Base-by-base conservation (phyloP, 1,140 invertebrate species). In the Drosophila kepulauana region DNA sequence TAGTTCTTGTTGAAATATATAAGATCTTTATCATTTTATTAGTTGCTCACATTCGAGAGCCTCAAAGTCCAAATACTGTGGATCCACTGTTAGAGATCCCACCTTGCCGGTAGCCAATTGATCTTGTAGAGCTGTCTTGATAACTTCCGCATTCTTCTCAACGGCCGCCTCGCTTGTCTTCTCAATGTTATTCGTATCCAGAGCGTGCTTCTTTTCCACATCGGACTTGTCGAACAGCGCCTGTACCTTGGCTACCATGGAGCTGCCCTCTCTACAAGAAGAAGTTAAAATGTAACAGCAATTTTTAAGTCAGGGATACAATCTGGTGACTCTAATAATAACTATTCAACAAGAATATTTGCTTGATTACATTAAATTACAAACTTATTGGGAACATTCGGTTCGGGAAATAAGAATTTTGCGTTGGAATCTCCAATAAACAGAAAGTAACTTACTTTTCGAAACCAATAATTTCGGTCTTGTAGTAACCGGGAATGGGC, bases 41-140 rank as follows among this genome's bases (percentile, higher is more conserved):
- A 0, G 5, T 13, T 13, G 65, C 88, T 94, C 82, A 96, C 95
- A 93, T 78, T 94, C 94, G 58, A 94, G 93, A 2, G 95, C 94
- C 86, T 95, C 94, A 79, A 97, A 94, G 15, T 95, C 94, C 52
- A 96, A 92, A 90, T 95, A 97, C 64, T 95, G 94, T 0, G 96
- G 96, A 93, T 98, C 97, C 0, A 98, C 95, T 7, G 94, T 95
- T 1, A 98, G 92, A 30, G 95, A 95, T 0, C 97, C 97, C 13
- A 97, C 95, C 81, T 93, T 94, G 15, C 97, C 97, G 2, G 91
- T 94, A 4, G 94, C 92, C 10, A 98, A 93, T 5, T 95, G 95
- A 59, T 97, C 95, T 76, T 95, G 93, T 3, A 98, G 92, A 0
- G 94, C 94, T 13, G 93, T 87, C 82, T 95, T 93, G 79, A 96